phyloP scores from a whole-genome alignment of 2,113 vertebrate species.

The Corythoichthys haematopterus region DNA sequence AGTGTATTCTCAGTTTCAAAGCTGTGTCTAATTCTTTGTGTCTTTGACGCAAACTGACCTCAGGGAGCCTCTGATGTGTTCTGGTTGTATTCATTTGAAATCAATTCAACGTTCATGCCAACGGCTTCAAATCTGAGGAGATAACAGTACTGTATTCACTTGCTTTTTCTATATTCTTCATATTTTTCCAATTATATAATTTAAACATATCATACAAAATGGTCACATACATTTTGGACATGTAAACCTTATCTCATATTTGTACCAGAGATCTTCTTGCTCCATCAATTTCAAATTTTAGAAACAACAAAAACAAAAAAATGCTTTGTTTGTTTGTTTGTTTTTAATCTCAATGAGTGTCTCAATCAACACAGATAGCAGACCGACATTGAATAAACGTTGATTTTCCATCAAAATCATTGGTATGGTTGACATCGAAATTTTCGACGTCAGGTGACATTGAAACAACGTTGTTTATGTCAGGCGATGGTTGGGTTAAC shows the following conservation, averaged over 20 bases:
- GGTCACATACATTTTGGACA: no score
- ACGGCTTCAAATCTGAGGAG: background rate
- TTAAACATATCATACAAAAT: background rate
- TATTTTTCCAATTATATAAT: background rate
- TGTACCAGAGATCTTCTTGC: background rate
- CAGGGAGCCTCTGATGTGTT: background rate
- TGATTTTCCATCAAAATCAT: no score
- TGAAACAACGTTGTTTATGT: no score
- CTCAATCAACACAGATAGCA: background rate
- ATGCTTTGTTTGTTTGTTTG: background rate
- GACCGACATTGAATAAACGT: no score
- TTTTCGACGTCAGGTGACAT: no score
- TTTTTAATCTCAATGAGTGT: conserved; percentile 1
- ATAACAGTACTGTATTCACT: background rate
- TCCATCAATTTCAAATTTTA: background rate
- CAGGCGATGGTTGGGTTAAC: no score
- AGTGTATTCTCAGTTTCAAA: conserved; percentile 1
- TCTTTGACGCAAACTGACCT: background rate
- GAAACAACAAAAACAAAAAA: background rate
- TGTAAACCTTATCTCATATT: no score
- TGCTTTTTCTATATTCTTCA: background rate
- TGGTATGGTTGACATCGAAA: no score
- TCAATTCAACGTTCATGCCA: background rate
- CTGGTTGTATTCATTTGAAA: background rate
- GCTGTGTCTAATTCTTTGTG: conserved; percentile 18